Evolutionary conservation across 2,797 vertebrate genomes (phyloP), one percentile per base, ranked within the genome.

Genomic region (Clarias pachynema): DNA sequence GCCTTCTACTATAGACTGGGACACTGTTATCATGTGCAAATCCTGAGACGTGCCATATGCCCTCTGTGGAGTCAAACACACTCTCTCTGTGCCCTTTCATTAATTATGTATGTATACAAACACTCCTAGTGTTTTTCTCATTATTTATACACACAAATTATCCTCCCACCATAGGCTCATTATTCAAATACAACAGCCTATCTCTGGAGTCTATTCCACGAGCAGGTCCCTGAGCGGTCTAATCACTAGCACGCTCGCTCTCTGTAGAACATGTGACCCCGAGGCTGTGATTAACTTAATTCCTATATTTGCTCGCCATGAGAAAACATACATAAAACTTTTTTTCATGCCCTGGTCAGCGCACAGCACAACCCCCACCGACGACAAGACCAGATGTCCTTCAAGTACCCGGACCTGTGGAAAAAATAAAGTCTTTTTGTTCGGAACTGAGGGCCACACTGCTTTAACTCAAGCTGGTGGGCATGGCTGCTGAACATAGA

Each of bases 241-340:
- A 90, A 90, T 89, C 88, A 89, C 85, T 66, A 84, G 82, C 81
- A 75, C 40, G 62, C 86, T 78, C 72, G 53, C n/a, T 66, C 82
- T 82, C 86, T 85, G 60, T 87, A 88, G 87, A 89, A 84, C 60
- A 73, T 72, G 53, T 84, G 66, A 77, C 86, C 89, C 87, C 74
- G 31, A 85, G 86, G 89, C 88, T 84, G 88, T 84, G 84, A 89
- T 91, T 89, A 89, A 84, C 87, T 87, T 88, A 86, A 89, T 86
- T 88, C 88, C 75, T 77, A 68, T 89, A 87, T 89, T 90, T 84
- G 53, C 79, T 87, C 65, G 79, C 86, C 74, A 78, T 90, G 91
- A 92, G 91, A 91, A 91, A 89, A 85, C 88, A 65, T 87, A 84
- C 87, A 89, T 91, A 89, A 91, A 90, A 88, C 69, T 26, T 60